Evolutionary conservation across 2,113 vertebrate species (phyloP).

Genomic region (Lophura nycthemera): DNA sequence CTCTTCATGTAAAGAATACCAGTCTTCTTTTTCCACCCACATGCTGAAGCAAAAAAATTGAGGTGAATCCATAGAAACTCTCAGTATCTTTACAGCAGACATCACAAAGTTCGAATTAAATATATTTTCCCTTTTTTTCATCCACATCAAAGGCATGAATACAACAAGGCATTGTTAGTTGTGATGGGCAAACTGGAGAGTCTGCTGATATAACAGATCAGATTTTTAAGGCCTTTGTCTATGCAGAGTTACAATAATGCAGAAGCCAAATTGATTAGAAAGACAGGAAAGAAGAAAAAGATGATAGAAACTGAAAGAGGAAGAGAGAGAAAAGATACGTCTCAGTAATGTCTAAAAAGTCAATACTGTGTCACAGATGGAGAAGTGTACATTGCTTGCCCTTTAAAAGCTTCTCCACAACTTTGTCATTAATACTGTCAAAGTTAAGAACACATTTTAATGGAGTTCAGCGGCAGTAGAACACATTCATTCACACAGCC

Average conservation of each 20-base stretch:
- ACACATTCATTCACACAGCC: constrained; percentile 73
- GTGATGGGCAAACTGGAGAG: constrained; percentile 81
- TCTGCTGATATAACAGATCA: constrained; percentile 84
- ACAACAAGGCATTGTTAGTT: constrained; percentile 86
- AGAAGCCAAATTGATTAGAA: constrained; percentile 84
- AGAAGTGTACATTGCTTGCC: constrained; percentile 81
- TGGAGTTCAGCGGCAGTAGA: constrained; percentile 81
- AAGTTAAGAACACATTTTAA: constrained; percentile 79
- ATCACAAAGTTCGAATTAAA: constrained; percentile 78
- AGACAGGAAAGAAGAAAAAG: constrained; percentile 68
- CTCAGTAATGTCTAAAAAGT: constrained; percentile 78
- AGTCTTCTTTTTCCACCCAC: constrained; percentile 69
- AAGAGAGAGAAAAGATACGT: constrained; percentile 75
- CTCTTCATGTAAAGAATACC: constrained; percentile 64
- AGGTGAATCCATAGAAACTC: constrained; percentile 82
- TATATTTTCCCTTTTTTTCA: constrained; percentile 86
- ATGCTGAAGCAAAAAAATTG: constrained; percentile 76
- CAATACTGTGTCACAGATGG: constrained; percentile 79
- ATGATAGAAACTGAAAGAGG: constrained; percentile 69
- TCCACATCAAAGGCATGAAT: constrained; percentile 86
- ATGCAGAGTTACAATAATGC: constrained; percentile 87
- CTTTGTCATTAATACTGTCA: constrained; percentile 81
- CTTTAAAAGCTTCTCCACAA: constrained; percentile 80
- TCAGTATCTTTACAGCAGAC: constrained; percentile 81
- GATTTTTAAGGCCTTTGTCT: constrained; percentile 94